Evolutionary conservation across 2,797 vertebrate genomes (phyloP), one percentile per base, ranked within the genome.

Genomic region (Chloroceryle inda): DNA sequence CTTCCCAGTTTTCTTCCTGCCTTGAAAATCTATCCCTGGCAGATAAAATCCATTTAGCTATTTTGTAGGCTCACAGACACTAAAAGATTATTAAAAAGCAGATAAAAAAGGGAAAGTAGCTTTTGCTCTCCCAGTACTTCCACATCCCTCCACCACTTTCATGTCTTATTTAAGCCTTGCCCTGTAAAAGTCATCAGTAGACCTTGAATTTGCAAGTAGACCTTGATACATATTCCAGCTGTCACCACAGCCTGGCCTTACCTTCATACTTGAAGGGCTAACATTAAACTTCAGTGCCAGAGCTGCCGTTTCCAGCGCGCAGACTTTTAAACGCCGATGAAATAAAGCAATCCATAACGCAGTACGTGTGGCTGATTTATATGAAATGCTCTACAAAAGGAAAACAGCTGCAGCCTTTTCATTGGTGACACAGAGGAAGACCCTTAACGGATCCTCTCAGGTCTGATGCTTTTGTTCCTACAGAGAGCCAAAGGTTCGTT

Each of bases 1-100:
- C n/a, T 71, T 59, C 76, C 52, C 17, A 17, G 73, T 40, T 88
- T 94, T 88, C 93, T 76, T 95, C 80, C 80, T 67, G 38, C 53
- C 88, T 73, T 58, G 56, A 79, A 83, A 56, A 79, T 24, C 76
- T 58, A 26, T 29, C 90, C 56, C 69, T 72, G 75, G 78, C 8
- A 40, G 85, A 81, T 47, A 68, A 93, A 96, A 91, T 26, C 56
- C 38, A 66, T n/a, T 69, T 58, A 50, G 79, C 40, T 77, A 18
- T 79, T 95, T 29, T 73, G 74, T 27, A 73, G 90, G 59, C 59
- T 94, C 42, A 47, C 44, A 75, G 79, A 83, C 11, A 26, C 58
- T 13, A 52, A 35, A 91, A 86, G 72, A 73, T 85, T 75, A 72
- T 71, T 59, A 29, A 7, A 14, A 44, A 89, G 38, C 38, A 49